Conservation (phyloP, 2,797 vertebrate genomes). For the Oryzias dopingdopingensis region DNA sequence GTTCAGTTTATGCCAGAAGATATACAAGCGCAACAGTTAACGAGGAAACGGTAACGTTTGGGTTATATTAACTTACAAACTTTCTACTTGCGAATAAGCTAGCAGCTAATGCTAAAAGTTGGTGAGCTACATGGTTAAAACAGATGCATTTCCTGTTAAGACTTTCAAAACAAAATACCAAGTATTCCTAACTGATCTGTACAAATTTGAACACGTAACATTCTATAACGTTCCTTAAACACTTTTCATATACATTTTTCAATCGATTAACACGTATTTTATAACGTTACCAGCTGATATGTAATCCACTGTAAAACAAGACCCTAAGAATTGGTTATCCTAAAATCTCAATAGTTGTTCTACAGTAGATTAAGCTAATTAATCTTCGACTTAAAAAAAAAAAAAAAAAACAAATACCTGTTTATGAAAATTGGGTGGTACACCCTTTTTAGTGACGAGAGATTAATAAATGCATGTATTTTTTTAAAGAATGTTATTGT, state of each 20-base stretch:
- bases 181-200: too few relatives aligned
- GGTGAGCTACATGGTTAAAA: conserved; percentile 14
- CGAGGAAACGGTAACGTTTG: conserved; percentile 11
- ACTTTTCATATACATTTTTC: too few relatives aligned
- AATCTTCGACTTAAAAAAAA: background rate
- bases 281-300: too few relatives aligned
- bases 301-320: too few relatives aligned
- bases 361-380: background rate
- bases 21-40: background rate
- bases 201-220: background rate
- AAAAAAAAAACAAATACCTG: background rate
- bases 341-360: too few relatives aligned
- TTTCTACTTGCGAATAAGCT: conserved; percentile 24
- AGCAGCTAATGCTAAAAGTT: conserved; percentile 46
- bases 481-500: too few relatives aligned
- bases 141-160: conserved; percentile 17
- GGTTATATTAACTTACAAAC: conserved; percentile 5
- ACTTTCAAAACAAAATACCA: conserved; percentile 39
- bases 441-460: too few relatives aligned
- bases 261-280: too few relatives aligned
- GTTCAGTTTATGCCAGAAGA: background rate
- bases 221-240: background rate
- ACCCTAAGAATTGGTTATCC: too few relatives aligned
- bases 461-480: too few relatives aligned
- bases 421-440: too few relatives aligned